Percentiles rank a stretch among this genome's conserved stretches.
These are phyloP conservation scores for Todiramphus chloris DNA, from an alignment of 2,113 vertebrate species.

Conservation along the genomic window DNA sequence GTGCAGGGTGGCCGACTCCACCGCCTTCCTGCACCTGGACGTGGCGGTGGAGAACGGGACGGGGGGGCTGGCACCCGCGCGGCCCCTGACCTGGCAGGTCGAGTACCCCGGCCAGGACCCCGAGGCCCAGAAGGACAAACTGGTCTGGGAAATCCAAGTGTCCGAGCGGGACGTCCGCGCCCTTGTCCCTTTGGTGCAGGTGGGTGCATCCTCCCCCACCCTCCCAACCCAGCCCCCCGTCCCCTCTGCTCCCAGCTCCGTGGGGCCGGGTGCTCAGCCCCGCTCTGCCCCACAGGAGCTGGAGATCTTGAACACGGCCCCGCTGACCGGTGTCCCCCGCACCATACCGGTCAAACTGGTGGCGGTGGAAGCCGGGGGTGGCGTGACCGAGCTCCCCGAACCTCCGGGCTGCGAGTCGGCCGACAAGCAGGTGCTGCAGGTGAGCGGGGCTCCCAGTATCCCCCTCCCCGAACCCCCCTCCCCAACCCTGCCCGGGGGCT, in stretches of 20 bases:
- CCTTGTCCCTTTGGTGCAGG: constrained; percentile 76
- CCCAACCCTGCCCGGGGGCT: neutral
- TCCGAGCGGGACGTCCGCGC: constrained; percentile 72
- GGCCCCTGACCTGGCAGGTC: constrained; percentile 79
- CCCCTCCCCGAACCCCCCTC: neutral
- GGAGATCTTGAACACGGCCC: constrained; percentile 77
- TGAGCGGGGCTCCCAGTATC: neutral
- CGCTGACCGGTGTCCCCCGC: constrained; percentile 56
- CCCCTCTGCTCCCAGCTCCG: no score
- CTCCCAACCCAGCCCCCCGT: neutral
- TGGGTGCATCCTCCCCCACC: neutral
- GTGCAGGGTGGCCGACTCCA: neutral
- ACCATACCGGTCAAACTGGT: constrained; percentile 70
- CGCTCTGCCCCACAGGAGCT: constrained; percentile 51
- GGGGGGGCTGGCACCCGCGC: constrained; percentile 24
- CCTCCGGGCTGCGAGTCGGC: constrained; percentile 72
- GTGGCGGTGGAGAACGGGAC: constrained; percentile 75
- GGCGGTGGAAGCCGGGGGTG: constrained; percentile 65
- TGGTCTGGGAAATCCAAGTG: constrained; percentile 79
- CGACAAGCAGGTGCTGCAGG: constrained; percentile 79
- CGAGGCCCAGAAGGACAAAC: constrained; percentile 75
- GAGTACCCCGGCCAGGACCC: constrained; percentile 76
- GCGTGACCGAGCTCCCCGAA: constrained; percentile 65
- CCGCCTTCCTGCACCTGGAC: constrained; percentile 71
- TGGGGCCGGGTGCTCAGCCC: no score